Evolutionary conservation across 53 echinoderm and acorn worm genomes (phyloP).

Genomic region (Stichopus horrens): DNA sequence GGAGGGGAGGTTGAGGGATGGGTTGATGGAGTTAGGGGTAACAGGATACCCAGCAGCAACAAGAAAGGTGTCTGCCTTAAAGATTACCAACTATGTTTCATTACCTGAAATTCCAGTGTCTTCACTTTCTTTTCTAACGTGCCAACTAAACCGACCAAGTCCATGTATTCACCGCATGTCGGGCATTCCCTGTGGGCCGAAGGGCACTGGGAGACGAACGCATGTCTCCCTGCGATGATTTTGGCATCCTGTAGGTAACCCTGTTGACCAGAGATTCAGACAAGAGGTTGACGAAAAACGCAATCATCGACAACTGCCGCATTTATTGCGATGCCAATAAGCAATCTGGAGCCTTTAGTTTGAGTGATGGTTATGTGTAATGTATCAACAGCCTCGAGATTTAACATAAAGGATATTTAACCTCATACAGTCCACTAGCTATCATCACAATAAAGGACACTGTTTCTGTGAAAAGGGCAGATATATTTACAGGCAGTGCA

Average conservation of each 20-base stretch:
- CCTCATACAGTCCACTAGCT: too few relatives aligned
- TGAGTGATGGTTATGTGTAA: background rate
- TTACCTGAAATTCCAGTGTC: slow-evolving; percentile 77
- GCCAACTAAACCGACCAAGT: slow-evolving; percentile 67
- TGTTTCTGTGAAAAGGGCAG: too few relatives aligned
- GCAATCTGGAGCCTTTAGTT: background rate
- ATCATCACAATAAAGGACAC: too few relatives aligned
- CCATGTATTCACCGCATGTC: slow-evolving; percentile 93
- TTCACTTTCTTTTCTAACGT: slow-evolving; percentile 64
- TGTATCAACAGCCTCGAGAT: background rate
- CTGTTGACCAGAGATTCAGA: slow-evolving; percentile 38
- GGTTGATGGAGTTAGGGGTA: too few relatives aligned
- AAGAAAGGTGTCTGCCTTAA: too few relatives aligned
- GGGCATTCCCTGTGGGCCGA: slow-evolving; percentile 73
- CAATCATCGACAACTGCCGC: background rate
- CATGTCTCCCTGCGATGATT: slow-evolving; percentile 82
- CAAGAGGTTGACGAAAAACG: background rate
- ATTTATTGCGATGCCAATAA: background rate
- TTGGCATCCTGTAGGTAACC: slow-evolving; percentile 84
- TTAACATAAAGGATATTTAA: background rate
- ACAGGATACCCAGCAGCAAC: too few relatives aligned
- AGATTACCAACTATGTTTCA: too few relatives aligned
- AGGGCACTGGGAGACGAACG: slow-evolving; percentile 82
- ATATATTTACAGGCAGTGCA: too few relatives aligned
- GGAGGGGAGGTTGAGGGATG: too few relatives aligned